Conservation (phyloP, 2,888 invertebrate genomes). For the Netelia inedita region DNA sequence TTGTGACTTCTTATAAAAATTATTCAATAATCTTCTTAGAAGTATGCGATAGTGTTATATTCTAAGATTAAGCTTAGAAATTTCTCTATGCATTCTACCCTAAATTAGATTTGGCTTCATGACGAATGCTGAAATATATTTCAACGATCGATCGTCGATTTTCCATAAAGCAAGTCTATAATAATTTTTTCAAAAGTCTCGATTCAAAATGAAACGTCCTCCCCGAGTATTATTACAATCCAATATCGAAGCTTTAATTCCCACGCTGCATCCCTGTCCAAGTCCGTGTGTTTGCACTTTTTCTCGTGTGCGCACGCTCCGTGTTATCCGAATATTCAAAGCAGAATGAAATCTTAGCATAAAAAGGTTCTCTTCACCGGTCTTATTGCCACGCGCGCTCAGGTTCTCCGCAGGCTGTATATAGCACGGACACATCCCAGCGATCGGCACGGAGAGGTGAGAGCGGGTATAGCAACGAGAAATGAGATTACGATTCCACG, state of each 20-base stretch:
- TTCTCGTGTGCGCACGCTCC: neutral
- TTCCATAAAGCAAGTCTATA: neutral
- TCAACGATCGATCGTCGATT: neutral
- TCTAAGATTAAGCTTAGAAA: too few relatives aligned
- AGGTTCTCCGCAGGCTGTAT: slow-evolving; percentile 13
- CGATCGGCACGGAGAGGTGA: slow-evolving; percentile 5
- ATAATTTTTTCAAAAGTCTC: too few relatives aligned
- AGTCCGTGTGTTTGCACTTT: neutral
- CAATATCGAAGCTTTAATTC: neutral
- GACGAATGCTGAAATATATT: neutral
- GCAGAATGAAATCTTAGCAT: slow-evolving; percentile 17
- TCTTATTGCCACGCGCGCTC: slow-evolving; percentile 31
- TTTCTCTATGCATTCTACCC: too few relatives aligned
- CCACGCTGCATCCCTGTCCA: neutral
- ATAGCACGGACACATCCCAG: neutral
- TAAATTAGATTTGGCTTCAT: neutral
- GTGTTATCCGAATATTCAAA: neutral
- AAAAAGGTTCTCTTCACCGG: neutral
- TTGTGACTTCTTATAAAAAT: too few relatives aligned
- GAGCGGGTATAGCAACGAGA: slow-evolving; percentile 44
- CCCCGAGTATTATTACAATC: too few relatives aligned
- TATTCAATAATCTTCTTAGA: too few relatives aligned
- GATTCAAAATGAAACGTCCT: too few relatives aligned
- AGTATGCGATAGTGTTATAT: too few relatives aligned
- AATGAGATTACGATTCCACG: slow-evolving; percentile 72